These are phyloP conservation scores for Geodia barretti DNA, from an alignment of 37 sponge, comb jelly and placozoan species.

Conservation along the genomic window DNA sequence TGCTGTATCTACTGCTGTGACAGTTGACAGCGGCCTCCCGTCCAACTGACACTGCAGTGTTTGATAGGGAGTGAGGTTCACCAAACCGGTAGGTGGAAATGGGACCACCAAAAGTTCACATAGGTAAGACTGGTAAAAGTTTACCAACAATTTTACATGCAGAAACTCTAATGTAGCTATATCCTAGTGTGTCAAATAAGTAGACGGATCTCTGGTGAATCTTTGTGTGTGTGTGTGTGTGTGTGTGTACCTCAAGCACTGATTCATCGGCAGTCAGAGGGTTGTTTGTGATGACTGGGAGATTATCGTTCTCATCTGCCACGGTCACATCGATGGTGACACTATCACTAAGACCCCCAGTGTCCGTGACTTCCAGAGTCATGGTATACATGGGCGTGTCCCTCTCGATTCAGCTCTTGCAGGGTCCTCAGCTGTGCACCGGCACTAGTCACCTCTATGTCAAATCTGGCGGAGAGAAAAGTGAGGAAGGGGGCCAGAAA, in stretches of 20 bases:
- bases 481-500: neutral
- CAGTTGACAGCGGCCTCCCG: conserved; percentile 7
- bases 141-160: too few relatives aligned
- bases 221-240: neutral
- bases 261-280: neutral
- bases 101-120: too few relatives aligned
- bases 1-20: conserved; percentile 16
- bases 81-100: too few relatives aligned
- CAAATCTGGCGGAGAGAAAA: neutral
- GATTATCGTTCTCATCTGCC: conserved; percentile 47
- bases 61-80: neutral
- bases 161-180: neutral
- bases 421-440: neutral
- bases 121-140: too few relatives aligned
- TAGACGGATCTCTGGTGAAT: too few relatives aligned
- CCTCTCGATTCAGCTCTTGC: neutral
- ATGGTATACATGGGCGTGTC: neutral
- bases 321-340: neutral
- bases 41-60: conserved; percentile 1
- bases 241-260: conserved; percentile 5
- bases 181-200: too few relatives aligned
- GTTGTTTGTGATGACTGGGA: conserved; percentile 23
- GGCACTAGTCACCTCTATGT: neutral
- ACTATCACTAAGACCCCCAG: neutral
- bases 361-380: neutral